Conservation (phyloP, 1,140 invertebrate genomes). For the Mizuhopecten yessoensis region DNA sequence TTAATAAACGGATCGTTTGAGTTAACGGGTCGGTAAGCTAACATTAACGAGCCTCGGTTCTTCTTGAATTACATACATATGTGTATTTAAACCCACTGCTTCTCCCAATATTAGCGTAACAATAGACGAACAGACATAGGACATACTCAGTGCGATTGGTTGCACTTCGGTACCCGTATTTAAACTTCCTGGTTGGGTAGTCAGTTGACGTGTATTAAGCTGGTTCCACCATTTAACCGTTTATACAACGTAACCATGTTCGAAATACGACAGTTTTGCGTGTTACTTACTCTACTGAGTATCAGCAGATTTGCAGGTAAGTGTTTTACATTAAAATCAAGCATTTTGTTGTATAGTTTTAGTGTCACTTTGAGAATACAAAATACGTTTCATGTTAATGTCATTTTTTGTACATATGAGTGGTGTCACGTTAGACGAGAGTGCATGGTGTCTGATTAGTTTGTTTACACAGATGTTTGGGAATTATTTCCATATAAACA, state of each 20-base stretch:
- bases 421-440: too few relatives aligned
- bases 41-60: background rate
- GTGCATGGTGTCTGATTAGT: too few relatives aligned
- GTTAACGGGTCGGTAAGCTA: background rate
- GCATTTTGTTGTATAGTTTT: too few relatives aligned
- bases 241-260: background rate
- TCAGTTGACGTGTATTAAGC: too few relatives aligned
- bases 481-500: too few relatives aligned
- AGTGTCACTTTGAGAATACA: too few relatives aligned
- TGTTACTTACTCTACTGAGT: background rate
- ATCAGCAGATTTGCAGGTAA: background rate
- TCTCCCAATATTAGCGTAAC: too few relatives aligned
- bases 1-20: background rate
- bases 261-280: background rate
- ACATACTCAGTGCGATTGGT: background rate
- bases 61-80: background rate
- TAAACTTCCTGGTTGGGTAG: constrained; percentile 13
- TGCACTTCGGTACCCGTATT: background rate
- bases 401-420: too few relatives aligned
- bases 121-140: background rate
- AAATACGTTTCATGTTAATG: too few relatives aligned
- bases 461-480: too few relatives aligned
- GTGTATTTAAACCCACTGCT: background rate
- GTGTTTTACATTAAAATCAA: background rate
- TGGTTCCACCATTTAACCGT: background rate